Conservation (phyloP, 2,797 vertebrate genomes). For the Chanos chanos region DNA sequence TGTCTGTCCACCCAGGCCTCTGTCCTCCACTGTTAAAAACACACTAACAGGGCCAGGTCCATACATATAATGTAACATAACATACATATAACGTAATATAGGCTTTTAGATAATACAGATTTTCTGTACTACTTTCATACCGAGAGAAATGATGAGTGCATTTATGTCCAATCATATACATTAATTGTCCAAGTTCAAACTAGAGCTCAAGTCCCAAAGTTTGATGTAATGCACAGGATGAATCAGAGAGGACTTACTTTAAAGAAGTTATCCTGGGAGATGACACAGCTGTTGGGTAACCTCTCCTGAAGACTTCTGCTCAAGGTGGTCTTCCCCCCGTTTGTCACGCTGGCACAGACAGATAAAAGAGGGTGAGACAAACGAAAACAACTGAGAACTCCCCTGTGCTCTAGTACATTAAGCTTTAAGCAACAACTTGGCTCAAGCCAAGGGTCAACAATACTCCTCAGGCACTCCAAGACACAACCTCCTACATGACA, state of each 20-base stretch:
- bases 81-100: no score
- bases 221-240: neutral
- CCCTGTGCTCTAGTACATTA: neutral
- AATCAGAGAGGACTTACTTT: conserved; percentile 72
- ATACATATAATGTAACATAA: no score
- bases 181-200: neutral
- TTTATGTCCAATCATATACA: neutral
- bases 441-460: neutral
- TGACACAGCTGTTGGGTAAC: conserved; percentile 79
- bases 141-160: no score
- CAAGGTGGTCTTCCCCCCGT: conserved; percentile 90
- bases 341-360: conserved; percentile 83
- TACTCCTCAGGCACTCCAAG: no score
- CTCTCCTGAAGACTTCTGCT: conserved; percentile 73
- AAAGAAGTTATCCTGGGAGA: conserved; percentile 89
- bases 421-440: neutral
- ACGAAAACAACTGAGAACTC: neutral
- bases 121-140: no score
- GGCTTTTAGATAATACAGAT: no score
- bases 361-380: no score
- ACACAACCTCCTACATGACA: no score
- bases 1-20: no score
- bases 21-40: no score
- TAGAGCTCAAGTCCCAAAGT: neutral
- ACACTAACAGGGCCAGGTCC: no score